phyloP scores from a whole-genome alignment of 2,797 vertebrate species.

The Gymnodraco acuticeps region DNA sequence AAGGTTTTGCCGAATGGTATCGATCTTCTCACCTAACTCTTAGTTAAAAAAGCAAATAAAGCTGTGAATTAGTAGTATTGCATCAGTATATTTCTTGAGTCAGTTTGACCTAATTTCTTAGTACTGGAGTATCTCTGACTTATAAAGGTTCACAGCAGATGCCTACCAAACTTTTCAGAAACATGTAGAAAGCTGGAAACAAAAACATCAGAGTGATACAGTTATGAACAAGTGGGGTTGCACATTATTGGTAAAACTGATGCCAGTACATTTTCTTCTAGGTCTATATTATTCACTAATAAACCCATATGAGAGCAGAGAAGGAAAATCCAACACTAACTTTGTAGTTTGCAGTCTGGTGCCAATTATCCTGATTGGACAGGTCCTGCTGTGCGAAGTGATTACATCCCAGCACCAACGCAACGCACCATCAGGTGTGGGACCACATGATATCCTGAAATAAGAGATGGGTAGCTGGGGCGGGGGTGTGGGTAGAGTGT shows the following conservation, averaged over 20 bases:
- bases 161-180: neutral
- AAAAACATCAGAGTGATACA: conserved; percentile 10
- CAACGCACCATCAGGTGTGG: conserved; percentile 75
- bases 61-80: no score
- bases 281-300: conserved; percentile 39
- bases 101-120: neutral
- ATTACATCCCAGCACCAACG: conserved; percentile 64
- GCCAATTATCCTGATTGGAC: conserved; percentile 80
- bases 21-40: neutral
- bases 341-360: conserved; percentile 70
- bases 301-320: conserved; percentile 33
- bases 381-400: conserved; percentile 54
- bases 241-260: conserved; percentile 24
- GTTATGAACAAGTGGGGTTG: conserved; percentile 18
- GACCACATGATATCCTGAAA: conserved; percentile 69
- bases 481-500: conserved; percentile 4
- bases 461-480: conserved; percentile 53
- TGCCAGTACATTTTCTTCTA: conserved; percentile 21
- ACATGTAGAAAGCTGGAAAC: neutral
- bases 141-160: conserved; percentile 12
- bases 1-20: neutral
- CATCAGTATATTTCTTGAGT: neutral
- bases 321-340: conserved; percentile 16
- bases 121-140: neutral
- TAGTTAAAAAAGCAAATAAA: no score